Base-by-base conservation (phyloP, 2,113 vertebrate species). In the Plecturocebus donacophilus region DNA sequence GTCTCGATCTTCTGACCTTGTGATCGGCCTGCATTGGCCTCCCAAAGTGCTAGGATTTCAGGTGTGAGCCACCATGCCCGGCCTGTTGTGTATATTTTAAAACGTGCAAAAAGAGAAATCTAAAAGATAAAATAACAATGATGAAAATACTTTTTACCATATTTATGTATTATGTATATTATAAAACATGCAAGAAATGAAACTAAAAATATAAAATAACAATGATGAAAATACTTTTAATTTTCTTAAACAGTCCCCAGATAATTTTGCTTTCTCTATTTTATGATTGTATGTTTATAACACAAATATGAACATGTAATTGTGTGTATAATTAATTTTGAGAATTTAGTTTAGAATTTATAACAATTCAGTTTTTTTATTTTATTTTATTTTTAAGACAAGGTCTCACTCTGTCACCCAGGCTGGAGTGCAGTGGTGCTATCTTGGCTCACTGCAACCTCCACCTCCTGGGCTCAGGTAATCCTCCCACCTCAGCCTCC, bases 221-320 rank as follows among this genome's bases (percentile, higher is more conserved):
- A 87, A 38, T 11, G 23, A 47, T 6, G 13, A 95, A 75, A 93
- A 64, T 58, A 45, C 64, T 83, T 95, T 40, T 10, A 66, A 82
- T 80, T 91, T 83, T 91, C 40, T 89, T 61, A 86, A 81, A 77
- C 17, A 14, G 21, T 0, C 8, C 16, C 32, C 21, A 45, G 16
- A 52, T 84, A 87, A 52, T 81, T 96, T 89, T 96, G 71, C 25
- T 77, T 97, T 95, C 61, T 88, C 11, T 68, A 13, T 73, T 87
- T 94, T 83, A 52, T 75, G 58, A 87, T 80, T 61, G 16, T 84
- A 32, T 61, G 66, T 76, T 73, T 89, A 68, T 56, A 68, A 64
- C 85, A 45, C 7, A 90, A 27, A 79, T 84, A 35, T 54, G 16
- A 27, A 87, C 73, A 47, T 93, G 5, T 87, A 75, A 77, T 54